Evolutionary conservation across 2,113 vertebrate species (phyloP).

Genomic region (Gymnogyps californianus): DNA sequence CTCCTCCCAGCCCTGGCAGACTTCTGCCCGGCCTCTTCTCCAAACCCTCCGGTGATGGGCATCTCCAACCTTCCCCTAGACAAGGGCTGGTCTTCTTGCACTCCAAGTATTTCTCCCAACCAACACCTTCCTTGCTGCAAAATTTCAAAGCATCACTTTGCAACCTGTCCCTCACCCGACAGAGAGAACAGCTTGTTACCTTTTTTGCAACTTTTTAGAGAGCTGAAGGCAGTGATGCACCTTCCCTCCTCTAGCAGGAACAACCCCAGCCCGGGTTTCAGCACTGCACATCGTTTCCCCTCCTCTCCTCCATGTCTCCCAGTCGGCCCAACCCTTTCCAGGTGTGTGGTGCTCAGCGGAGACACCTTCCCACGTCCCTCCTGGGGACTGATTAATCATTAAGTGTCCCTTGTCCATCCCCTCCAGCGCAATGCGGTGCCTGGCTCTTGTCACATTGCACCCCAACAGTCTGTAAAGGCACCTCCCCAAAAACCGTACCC

Average conservation of each 20-base stretch:
- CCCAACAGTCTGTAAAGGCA: background rate
- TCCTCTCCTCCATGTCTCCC: background rate
- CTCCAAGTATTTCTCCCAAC: background rate
- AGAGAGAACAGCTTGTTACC: background rate
- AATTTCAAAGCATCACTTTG: background rate
- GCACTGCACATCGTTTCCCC: background rate
- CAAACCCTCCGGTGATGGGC: background rate
- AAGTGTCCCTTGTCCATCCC: background rate
- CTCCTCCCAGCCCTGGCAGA: background rate
- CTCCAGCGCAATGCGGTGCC: too few species aligned
- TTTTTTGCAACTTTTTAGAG: background rate
- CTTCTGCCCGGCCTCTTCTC: background rate
- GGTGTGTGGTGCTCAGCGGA: accelerated
- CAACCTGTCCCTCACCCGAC: background rate
- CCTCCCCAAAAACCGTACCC: background rate
- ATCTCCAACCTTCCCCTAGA: background rate
- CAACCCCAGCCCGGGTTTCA: background rate
- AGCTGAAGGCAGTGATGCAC: background rate
- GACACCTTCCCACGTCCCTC: background rate
- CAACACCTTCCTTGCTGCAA: background rate
- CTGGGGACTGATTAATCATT: background rate
- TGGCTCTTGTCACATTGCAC: background rate
- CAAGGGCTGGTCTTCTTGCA: background rate
- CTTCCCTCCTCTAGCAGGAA: background rate
- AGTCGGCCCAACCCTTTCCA: background rate